Evolutionary conservation across 2,113 vertebrate species (phyloP).

Genomic region (Acrocephalus arundinaceus): DNA sequence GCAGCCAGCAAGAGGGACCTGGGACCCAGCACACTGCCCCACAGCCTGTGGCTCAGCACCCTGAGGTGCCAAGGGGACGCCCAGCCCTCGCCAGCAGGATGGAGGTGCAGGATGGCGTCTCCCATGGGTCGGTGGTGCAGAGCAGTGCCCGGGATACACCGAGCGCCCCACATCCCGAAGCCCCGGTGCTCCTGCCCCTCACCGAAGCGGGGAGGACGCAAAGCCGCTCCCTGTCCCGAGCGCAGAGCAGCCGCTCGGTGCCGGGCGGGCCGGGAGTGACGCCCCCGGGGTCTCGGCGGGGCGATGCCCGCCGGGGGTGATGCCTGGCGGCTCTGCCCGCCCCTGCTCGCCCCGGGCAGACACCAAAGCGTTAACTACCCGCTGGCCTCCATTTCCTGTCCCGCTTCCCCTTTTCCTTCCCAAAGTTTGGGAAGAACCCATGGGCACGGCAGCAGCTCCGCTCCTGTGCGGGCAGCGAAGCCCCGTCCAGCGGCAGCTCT

Average conservation of each 20-base stretch:
- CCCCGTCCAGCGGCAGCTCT: not conserved
- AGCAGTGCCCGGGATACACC: not conserved
- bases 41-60: not conserved
- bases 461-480: not conserved
- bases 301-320: not conserved
- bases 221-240: not conserved
- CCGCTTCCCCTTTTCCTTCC: slow-evolving; percentile 10
- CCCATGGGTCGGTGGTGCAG: not conserved
- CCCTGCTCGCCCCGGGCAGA: not conserved
- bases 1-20: not conserved
- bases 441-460: not conserved
- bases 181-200: not conserved
- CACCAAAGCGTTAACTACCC: not conserved
- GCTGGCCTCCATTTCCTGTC: not conserved
- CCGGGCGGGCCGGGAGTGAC: not conserved
- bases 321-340: not conserved
- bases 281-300: not conserved
- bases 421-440: not conserved
- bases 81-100: not conserved
- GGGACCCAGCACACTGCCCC: accelerated
- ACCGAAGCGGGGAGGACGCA: accelerated
- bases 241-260: not conserved
- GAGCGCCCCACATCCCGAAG: not conserved
- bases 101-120: accelerated
- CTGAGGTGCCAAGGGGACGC: accelerated